Percentiles rank a stretch among this genome's conserved stretches.
These are phyloP conservation scores for Poliocrania exsul DNA, from an alignment of 2,797 vertebrate genomes.

Conservation along the genomic window DNA sequence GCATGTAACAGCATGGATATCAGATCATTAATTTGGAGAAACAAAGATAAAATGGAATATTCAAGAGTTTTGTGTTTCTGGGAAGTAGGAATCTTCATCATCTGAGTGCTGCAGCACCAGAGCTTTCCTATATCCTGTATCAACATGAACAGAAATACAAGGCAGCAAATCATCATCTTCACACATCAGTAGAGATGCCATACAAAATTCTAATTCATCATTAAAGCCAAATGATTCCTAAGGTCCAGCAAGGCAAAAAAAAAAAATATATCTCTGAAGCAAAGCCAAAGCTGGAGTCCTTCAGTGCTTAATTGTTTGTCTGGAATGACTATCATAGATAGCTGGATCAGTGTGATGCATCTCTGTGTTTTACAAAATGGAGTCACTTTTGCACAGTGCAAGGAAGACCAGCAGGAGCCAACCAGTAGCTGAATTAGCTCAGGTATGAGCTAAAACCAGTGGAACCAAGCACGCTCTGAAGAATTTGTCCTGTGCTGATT, in stretches of 20 bases:
- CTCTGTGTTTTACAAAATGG: not conserved
- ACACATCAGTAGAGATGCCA: not conserved
- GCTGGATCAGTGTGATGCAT: not conserved
- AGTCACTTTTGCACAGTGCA: not conserved
- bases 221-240: not conserved
- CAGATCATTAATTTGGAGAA: not conserved
- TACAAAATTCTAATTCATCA: not conserved
- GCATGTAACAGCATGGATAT: not conserved
- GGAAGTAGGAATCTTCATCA: not conserved
- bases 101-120: not conserved
- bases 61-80: not conserved
- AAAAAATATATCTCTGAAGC: not conserved
- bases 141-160: not conserved
- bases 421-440: not conserved
- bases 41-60: not conserved
- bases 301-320: not conserved
- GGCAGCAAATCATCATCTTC: not conserved
- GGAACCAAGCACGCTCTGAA: not conserved
- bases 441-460: not conserved
- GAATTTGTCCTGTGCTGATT: not conserved
- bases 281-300: not conserved
- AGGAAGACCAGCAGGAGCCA: not conserved
- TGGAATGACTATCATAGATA: not conserved
- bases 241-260: not conserved
- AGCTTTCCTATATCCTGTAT: not conserved